Percentiles rank a stretch among this genome's conserved stretches.
These are phyloP conservation scores for Sylvia borin DNA, from an alignment of 2,797 vertebrate genomes.

Conservation along the genomic window DNA sequence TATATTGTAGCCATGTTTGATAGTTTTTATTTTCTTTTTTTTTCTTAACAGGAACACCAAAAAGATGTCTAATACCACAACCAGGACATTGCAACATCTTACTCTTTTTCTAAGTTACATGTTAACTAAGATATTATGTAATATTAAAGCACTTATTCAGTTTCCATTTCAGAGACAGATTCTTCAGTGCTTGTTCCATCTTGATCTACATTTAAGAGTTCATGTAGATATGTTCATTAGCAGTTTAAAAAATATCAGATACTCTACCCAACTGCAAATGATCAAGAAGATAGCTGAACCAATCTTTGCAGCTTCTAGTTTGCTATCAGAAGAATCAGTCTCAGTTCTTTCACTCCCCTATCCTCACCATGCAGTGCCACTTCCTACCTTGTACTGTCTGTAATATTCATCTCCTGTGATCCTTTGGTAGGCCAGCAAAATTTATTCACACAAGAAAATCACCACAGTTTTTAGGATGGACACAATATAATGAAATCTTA, in stretches of 20 bases:
- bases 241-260: neutral
- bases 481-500: neutral
- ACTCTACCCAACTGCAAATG: neutral
- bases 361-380: neutral
- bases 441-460: neutral
- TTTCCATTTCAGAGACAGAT: constrained; percentile 15
- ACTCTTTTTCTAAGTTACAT: constrained; percentile 43
- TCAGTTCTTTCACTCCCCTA: neutral
- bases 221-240: neutral
- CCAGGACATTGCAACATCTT: constrained; percentile 18
- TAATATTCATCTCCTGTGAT: neutral
- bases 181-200: neutral
- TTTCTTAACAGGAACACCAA: neutral
- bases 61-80: neutral
- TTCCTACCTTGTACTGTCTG: neutral
- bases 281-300: neutral
- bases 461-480: neutral
- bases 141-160: constrained; percentile 38
- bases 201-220: neutral
- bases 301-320: neutral
- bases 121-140: constrained; percentile 64
- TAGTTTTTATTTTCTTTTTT: neutral
- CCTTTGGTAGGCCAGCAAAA: neutral
- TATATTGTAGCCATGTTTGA: neutral
- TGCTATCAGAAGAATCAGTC: neutral